Conservation (phyloP, 2,888 invertebrate species). For the Aplocera efformata region DNA sequence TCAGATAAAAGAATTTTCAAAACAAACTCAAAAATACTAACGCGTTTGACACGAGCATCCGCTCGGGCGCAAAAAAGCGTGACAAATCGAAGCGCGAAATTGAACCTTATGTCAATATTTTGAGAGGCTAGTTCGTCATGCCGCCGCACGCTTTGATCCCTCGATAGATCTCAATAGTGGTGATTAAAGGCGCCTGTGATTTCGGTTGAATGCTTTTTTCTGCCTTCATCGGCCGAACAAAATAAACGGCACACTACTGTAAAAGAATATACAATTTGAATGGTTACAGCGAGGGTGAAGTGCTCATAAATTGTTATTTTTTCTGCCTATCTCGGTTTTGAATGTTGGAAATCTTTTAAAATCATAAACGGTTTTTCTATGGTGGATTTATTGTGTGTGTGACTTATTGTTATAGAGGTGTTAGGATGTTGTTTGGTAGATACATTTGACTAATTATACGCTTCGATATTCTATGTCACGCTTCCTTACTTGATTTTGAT, state of each 20-base stretch:
- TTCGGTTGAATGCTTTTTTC: conserved; percentile 77
- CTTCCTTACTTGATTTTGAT: no score
- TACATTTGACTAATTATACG: conserved; percentile 68
- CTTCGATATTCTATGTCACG: conserved; percentile 36
- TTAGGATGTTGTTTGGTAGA: conserved; percentile 47
- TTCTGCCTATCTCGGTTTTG: conserved; percentile 43
- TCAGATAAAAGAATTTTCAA: conserved; percentile 81
- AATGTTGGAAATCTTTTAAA: conserved; percentile 70
- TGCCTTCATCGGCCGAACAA: conserved; percentile 73
- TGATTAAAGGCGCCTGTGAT: conserved; percentile 81
- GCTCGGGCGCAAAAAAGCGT: conserved; percentile 72
- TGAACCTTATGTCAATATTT: conserved; percentile 66
- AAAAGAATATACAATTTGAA: conserved; percentile 81
- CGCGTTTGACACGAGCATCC: conserved; percentile 81
- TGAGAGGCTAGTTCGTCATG: conserved; percentile 64
- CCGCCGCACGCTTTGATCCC: conserved; percentile 69
- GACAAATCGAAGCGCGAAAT: conserved; percentile 56
- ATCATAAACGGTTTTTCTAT: conserved; percentile 64
- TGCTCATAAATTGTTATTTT: conserved; percentile 77
- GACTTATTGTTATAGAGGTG: conserved; percentile 41
- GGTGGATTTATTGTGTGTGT: conserved; percentile 63
- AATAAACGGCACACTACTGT: conserved; percentile 78
- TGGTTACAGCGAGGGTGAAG: conserved; percentile 79
- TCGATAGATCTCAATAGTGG: conserved; percentile 79
- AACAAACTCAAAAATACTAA: conserved; percentile 81